Conservation (phyloP, 2,888 invertebrate species). For the Drosophila basisetae region DNA sequence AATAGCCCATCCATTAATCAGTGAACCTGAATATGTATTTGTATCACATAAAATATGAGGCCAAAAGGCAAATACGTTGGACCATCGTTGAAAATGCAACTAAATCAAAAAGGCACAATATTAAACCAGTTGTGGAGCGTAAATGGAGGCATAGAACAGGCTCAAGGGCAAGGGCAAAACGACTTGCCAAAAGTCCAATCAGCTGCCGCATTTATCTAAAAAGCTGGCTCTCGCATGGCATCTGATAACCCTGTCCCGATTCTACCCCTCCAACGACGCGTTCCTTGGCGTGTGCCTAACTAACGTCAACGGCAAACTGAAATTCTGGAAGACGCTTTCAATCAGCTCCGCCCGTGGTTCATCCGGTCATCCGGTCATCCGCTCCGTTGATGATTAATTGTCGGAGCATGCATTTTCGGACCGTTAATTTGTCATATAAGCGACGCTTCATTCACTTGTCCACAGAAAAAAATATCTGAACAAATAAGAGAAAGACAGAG, state of each 20-base stretch:
- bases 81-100: conserved; percentile 25
- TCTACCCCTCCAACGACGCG: not conserved
- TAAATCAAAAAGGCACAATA: conserved; percentile 39
- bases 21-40: not conserved
- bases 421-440: conserved; percentile 79
- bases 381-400: conserved; percentile 71
- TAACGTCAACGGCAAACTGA: conserved; percentile 34
- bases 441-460: conserved; percentile 49
- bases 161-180: conserved; percentile 2
- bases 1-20: conserved; percentile 48
- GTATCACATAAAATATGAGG: conserved; percentile 54
- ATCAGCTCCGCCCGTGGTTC: conserved; percentile 44
- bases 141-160: not conserved
- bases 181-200: conserved; percentile 58
- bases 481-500: not conserved
- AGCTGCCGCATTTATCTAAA: conserved; percentile 56
- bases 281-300: conserved; percentile 5
- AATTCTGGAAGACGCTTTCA: conserved; percentile 64
- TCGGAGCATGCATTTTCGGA: conserved; percentile 70
- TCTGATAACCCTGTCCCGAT: not conserved
- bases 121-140: not conserved
- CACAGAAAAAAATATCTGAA: conserved; percentile 15
- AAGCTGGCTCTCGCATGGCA: conserved; percentile 2
- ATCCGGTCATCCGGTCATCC: conserved; percentile 18
- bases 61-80: conserved; percentile 41